phyloP scores from a whole-genome alignment of 2,888 invertebrate species.

The Aphidoletes aphidimyza region DNA sequence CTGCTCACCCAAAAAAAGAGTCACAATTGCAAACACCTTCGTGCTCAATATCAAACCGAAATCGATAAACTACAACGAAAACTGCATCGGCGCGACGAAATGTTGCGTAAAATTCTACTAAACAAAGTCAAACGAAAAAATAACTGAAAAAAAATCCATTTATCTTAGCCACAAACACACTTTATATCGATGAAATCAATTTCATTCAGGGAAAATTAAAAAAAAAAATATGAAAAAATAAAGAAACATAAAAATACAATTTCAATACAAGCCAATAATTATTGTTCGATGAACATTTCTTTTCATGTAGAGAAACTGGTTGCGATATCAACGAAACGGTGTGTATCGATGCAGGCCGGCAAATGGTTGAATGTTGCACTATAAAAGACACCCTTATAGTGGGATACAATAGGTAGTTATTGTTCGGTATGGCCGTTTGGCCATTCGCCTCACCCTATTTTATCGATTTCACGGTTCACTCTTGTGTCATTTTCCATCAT shows the following conservation, averaged over 20 bases:
- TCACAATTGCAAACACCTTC: conserved; percentile 64
- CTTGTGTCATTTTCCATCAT: not conserved
- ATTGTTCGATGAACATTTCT: too few species aligned
- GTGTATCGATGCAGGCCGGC: too few species aligned
- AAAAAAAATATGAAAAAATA: too few species aligned
- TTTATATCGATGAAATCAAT: not conserved
- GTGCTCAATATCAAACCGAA: conserved; percentile 63
- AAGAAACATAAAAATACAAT: not conserved
- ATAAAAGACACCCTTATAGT: not conserved
- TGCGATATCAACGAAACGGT: too few species aligned
- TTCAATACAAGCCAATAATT: too few species aligned
- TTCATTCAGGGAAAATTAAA: conserved; percentile 18
- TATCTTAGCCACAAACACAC: too few species aligned
- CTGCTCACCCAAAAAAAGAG: conserved; percentile 66
- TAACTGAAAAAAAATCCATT: not conserved
- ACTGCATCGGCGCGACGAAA: conserved; percentile 65
- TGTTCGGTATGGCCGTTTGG: too few species aligned
- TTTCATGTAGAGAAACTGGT: too few species aligned
- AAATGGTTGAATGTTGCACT: too few species aligned
- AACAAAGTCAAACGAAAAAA: conserved; percentile 26
- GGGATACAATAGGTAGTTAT: too few species aligned
- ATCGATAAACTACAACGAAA: conserved; percentile 63
- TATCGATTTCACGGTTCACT: conserved; percentile 36
- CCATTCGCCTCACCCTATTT: conserved; percentile 44
- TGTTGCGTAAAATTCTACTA: conserved; percentile 63